Evolutionary conservation across 2,113 vertebrate species (phyloP), one percentile per base, ranked within the genome.

Genomic region (Cheirogaleus medius): DNA sequence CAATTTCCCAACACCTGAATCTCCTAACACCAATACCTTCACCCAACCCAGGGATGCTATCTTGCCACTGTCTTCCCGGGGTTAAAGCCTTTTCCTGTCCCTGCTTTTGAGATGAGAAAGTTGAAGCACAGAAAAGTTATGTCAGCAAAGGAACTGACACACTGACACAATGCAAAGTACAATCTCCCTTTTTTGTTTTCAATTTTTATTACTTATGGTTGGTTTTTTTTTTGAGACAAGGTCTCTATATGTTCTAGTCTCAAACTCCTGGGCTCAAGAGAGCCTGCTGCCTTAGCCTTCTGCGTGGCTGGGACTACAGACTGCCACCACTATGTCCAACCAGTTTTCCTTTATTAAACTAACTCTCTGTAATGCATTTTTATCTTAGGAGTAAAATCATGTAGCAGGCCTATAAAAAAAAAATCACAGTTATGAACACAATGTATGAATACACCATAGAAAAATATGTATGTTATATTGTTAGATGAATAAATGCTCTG

Each of bases 1-100:
- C 5, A 99, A 99, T 20, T 99, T 99, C 0, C 99, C 99, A 23
- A 99, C 99, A 96, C 99, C 99, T 99, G 97, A 54, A 54, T 54
- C 52, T 54, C 52, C 52, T 54, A 54, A 54, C 52, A 18, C 52
- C 52, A 54, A 54, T 4, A 18, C 15, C 17, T 54, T 54, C 52
- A 54, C 52, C 52, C 52, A 54, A 54, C 18, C 52, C 52, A 54
- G 52, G 52, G 52, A 54, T 54, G 52, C 52, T 18, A 54, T 54
- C 52, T 54, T 54, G 52, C 52, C 52, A 17, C 52, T 54, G 52
- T 5, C 52, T 54, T 54, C 52, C 52, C 52, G 4, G 15, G 14
- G 49, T 52, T 52, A 5, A 52, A 3, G 49, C 49, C 49, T 52
- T 52, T 52, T 52, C 49, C 49, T 52, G 49, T 71, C 44, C 27